Evolutionary conservation across 2,797 vertebrate genomes (phyloP).

Genomic region (Onychomys arenicola): DNA sequence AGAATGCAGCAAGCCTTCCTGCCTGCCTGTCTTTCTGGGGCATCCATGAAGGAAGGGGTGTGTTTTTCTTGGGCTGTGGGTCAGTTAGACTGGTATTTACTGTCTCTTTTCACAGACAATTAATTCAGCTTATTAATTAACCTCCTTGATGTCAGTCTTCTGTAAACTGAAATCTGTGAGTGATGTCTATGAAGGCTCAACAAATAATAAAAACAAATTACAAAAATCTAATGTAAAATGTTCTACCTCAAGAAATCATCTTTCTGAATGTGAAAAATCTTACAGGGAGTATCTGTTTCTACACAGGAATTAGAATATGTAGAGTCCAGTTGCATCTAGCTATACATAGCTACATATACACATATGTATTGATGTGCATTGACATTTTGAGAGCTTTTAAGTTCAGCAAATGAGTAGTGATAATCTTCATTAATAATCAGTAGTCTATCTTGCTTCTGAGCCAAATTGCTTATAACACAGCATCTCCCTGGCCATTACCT

Average conservation of each 20-base stretch:
- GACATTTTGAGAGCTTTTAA: not conserved
- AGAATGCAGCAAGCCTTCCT: not conserved
- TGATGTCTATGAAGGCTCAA: conserved; percentile 24
- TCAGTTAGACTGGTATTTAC: conserved; percentile 79
- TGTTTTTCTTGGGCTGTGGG: conserved; percentile 76
- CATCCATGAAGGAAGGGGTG: not conserved
- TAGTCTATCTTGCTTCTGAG: not conserved
- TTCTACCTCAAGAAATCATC: conserved; percentile 2
- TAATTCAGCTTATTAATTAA: conserved; percentile 80
- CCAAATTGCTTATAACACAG: not conserved
- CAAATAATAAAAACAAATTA: conserved; percentile 53
- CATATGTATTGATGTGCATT: not conserved
- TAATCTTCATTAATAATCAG: not conserved
- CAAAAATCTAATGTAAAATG: conserved; percentile 37
- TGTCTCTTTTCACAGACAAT: conserved; percentile 73
- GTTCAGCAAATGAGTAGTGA: not conserved
- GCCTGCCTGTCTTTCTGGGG: conserved; percentile 33
- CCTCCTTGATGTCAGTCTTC: conserved; percentile 56
- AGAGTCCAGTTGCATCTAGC: not conserved
- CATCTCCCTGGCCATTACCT: not conserved
- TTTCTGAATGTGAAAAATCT: conserved; percentile 54
- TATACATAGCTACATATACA: not conserved
- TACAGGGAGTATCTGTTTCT: not conserved
- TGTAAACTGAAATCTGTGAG: conserved; percentile 58
- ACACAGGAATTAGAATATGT: not conserved